A percentile compares a stretch with the other conserved stretches of the same genome.
Evolutionary conservation across 2,113 vertebrate species (phyloP).

Genomic region (Leptodactylus fuscus): DNA sequence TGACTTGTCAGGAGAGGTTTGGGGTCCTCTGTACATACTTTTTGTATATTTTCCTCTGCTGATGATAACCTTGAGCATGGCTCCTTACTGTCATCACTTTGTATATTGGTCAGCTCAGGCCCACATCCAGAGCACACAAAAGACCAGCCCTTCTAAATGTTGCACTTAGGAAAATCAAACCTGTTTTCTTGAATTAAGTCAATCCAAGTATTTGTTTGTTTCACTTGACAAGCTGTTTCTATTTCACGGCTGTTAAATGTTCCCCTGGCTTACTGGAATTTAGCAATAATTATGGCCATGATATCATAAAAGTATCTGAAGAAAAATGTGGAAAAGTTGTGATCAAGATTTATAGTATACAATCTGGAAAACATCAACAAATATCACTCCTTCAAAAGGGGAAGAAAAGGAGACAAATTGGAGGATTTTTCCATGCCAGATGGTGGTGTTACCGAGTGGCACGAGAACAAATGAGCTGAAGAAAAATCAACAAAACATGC

Average conservation of each 20-base stretch:
- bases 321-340: constrained; percentile 34
- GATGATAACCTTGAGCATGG: neutral
- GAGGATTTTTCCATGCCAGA: constrained; percentile 43
- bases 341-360: constrained; percentile 48
- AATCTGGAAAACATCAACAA: constrained; percentile 56
- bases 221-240: constrained; percentile 40
- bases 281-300: constrained; percentile 25
- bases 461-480: constrained; percentile 26
- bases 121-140: neutral
- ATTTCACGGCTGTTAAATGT: constrained; percentile 1
- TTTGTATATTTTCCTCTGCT: too few relatives aligned
- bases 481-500: neutral
- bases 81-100: neutral
- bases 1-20: too few relatives aligned
- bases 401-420: constrained; percentile 34
- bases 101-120: neutral
- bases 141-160: neutral
- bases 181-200: constrained; percentile 13
- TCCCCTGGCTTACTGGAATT: constrained; percentile 26
- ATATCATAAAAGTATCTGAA: constrained; percentile 38
- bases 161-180: neutral
- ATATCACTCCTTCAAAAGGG: constrained; percentile 43
- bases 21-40: too few relatives aligned
- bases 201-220: constrained; percentile 3
- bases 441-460: constrained; percentile 38